Conservation (phyloP, 2,888 invertebrate genomes). For the Drosophila diplacantha region DNA sequence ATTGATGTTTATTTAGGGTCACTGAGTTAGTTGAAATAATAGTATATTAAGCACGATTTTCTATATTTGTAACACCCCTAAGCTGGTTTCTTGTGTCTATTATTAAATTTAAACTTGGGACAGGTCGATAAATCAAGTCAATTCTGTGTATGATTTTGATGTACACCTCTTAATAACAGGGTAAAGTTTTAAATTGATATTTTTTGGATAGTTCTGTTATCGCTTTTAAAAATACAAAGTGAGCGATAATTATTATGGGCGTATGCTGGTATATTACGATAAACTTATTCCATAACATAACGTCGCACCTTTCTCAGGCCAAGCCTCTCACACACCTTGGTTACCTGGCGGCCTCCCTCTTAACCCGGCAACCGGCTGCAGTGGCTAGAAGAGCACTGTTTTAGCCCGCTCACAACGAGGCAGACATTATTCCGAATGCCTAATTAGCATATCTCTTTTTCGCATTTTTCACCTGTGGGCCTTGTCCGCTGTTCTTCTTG, state of each 20-base stretch:
- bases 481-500: slow-evolving; percentile 11
- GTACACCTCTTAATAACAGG: background rate
- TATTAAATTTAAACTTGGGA: background rate
- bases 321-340: slow-evolving; percentile 19
- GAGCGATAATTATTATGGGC: background rate
- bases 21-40: background rate
- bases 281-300: background rate
- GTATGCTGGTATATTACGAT: background rate
- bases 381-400: slow-evolving; percentile 17
- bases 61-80: background rate
- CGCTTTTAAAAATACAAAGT: background rate
- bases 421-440: slow-evolving; percentile 14
- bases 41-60: background rate
- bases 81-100: background rate
- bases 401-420: slow-evolving; percentile 18
- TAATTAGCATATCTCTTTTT: slow-evolving; percentile 17
- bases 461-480: background rate
- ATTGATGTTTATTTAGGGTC: background rate
- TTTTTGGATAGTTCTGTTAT: background rate
- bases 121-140: slow-evolving; percentile 1
- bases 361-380: background rate
- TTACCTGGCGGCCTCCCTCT: background rate
- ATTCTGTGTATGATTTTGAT: background rate
- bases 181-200: background rate
- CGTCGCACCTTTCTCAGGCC: slow-evolving; percentile 23